Conservation (phyloP, 2,888 invertebrate species). For the Seira musarum region DNA sequence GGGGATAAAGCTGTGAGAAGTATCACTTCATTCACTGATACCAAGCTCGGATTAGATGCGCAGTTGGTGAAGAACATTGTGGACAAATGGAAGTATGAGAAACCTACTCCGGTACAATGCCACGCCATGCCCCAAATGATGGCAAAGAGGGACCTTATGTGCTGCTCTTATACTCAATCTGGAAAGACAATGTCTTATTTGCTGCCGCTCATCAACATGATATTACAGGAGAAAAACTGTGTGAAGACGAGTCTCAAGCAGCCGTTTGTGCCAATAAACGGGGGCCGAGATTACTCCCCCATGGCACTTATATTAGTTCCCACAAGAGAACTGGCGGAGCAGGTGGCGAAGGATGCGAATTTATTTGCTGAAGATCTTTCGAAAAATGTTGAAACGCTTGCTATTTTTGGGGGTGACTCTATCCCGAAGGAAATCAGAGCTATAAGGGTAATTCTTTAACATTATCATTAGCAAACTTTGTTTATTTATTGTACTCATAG, state of each 20-base stretch:
- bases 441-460: too few relatives aligned
- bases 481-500: too few relatives aligned
- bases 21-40: too few relatives aligned
- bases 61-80: too few relatives aligned
- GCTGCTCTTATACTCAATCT: slow-evolving; percentile 36
- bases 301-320: slow-evolving; percentile 25
- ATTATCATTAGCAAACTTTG: too few relatives aligned
- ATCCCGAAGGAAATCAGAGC: not conserved
- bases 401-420: slow-evolving; percentile 30
- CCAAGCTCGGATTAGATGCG: too few relatives aligned
- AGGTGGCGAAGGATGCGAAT: slow-evolving; percentile 13
- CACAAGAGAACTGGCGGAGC: slow-evolving; percentile 37
- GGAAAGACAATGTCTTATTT: slow-evolving; percentile 41
- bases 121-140: slow-evolving; percentile 37
- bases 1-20: too few relatives aligned
- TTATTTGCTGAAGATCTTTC: not conserved
- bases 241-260: not conserved
- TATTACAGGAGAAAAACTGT: not conserved
- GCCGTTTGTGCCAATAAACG: not conserved
- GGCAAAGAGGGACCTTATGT: slow-evolving; percentile 31
- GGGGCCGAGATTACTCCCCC: not conserved
- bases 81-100: not conserved
- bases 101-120: slow-evolving; percentile 32
- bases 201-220: slow-evolving; percentile 16
- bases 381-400: not conserved